A percentile compares a stretch with the other conserved stretches of the same genome.
These are phyloP conservation scores for Oxycera nigricornis DNA, from an alignment of 2,888 invertebrate genomes.

Conservation along the genomic window DNA sequence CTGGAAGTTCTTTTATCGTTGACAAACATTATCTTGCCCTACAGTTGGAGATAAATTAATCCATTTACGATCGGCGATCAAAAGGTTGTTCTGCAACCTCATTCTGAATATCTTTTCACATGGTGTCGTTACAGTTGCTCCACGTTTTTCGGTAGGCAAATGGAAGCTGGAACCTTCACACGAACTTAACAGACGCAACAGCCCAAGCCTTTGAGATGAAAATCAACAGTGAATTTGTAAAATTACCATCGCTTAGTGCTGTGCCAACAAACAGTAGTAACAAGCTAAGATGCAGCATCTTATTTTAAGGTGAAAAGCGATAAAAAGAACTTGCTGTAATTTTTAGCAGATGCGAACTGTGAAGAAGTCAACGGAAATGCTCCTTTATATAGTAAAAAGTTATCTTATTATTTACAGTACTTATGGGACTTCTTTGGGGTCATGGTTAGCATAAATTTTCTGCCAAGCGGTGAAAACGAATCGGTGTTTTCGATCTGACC, in stretches of 20 bases:
- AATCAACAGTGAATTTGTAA: no score
- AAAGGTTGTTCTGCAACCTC: no score
- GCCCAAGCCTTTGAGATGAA: no score
- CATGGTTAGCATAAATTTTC: not conserved
- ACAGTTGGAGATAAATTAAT: no score
- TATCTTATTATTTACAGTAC: slow-evolving; percentile 22
- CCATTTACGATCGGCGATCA: no score
- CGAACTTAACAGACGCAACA: no score
- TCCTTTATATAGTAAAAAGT: slow-evolving; percentile 33
- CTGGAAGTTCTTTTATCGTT: no score
- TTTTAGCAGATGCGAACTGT: slow-evolving; percentile 28
- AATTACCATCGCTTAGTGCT: slow-evolving; percentile 3
- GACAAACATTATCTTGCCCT: no score
- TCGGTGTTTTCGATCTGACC: slow-evolving; percentile 1
- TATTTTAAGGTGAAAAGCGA: not conserved
- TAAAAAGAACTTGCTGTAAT: slow-evolving; percentile 27
- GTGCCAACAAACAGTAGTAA: slow-evolving; percentile 11
- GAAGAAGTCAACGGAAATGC: slow-evolving; percentile 1
- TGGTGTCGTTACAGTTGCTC: no score
- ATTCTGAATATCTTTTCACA: no score
- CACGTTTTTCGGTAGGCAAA: no score
- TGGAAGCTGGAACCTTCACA: no score
- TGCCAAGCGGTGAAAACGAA: not conserved
- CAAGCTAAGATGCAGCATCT: slow-evolving; percentile 14
- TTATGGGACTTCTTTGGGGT: slow-evolving; percentile 22